These are phyloP conservation scores for Rhagoletis zephyria DNA, from an alignment of 1,140 invertebrate species.

Conservation along the genomic window DNA sequence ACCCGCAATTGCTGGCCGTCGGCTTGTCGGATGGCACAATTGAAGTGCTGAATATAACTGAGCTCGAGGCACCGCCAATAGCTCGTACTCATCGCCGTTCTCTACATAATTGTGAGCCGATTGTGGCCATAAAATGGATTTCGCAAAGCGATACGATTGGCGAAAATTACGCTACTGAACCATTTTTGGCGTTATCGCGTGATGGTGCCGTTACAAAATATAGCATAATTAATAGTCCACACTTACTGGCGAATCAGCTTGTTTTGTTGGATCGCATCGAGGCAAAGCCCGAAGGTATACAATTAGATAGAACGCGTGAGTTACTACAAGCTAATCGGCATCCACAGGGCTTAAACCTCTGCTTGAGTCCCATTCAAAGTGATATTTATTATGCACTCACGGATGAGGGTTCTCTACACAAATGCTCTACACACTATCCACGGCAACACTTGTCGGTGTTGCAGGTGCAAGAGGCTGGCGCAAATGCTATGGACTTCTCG, in stretches of 20 bases:
- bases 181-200: conserved; percentile 76
- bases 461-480: conserved; percentile 84
- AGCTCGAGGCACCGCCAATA: conserved; percentile 72
- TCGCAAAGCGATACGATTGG: conserved; percentile 72
- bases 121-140: conserved; percentile 79
- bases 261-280: conserved; percentile 79
- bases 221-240: conserved; percentile 71
- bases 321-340: conserved; percentile 65
- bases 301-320: conserved; percentile 55
- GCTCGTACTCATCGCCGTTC: conserved; percentile 75
- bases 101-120: conserved; percentile 78
- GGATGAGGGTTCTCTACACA: conserved; percentile 86
- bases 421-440: conserved; percentile 80
- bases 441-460: conserved; percentile 82
- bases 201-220: conserved; percentile 78
- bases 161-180: conserved; percentile 61
- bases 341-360: conserved; percentile 78
- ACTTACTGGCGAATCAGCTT: conserved; percentile 75
- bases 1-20: conserved; percentile 83
- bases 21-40: conserved; percentile 87
- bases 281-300: conserved; percentile 77
- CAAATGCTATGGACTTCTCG: conserved; percentile 85
- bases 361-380: conserved; percentile 79
- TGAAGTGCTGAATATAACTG: conserved; percentile 81
- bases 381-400: conserved; percentile 86